These are phyloP conservation scores for Hippocampus abdominalis DNA, from an alignment of 2,113 vertebrate genomes.

Conservation along the genomic window DNA sequence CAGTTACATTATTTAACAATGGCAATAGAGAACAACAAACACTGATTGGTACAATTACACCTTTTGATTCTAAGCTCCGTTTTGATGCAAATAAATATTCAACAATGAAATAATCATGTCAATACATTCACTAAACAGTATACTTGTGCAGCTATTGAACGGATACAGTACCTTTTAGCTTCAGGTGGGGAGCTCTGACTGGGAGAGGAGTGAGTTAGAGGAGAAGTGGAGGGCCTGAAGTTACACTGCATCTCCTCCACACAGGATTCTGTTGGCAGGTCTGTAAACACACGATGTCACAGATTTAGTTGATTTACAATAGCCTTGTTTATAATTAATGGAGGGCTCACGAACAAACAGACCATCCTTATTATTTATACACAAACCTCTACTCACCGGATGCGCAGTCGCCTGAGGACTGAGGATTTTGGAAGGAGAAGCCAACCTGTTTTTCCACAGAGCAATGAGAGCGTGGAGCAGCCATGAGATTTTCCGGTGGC, in stretches of 20 bases:
- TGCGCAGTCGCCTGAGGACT: slow-evolving; percentile 14
- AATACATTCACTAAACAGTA: background rate
- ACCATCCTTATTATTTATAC: background rate
- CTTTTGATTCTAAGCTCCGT: background rate
- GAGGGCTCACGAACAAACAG: background rate
- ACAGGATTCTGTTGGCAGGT: slow-evolving; percentile 37
- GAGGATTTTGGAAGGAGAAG: slow-evolving; percentile 47
- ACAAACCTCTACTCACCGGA: slow-evolving; percentile 67
- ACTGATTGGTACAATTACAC: background rate
- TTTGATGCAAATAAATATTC: background rate
- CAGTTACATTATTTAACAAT: background rate
- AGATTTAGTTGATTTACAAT: background rate
- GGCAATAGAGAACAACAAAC: background rate
- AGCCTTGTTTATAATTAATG: background rate
- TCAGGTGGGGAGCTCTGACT: slow-evolving; percentile 78
- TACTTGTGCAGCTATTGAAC: background rate
- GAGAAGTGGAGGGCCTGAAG: slow-evolving; percentile 89
- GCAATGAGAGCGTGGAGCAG: slow-evolving; percentile 16
- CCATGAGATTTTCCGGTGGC: slow-evolving; percentile 13
- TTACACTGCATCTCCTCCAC: slow-evolving; percentile 74
- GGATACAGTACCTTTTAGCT: slow-evolving; percentile 55
- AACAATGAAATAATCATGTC: background rate
- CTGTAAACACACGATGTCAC: slow-evolving; percentile 24
- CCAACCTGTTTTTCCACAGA: slow-evolving; percentile 59
- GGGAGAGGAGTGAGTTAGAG: slow-evolving; percentile 92